Percentiles rank a stretch among this genome's conserved stretches.
phyloP scores from a whole-genome alignment of 1,140 invertebrate genomes.

The Lordiphosa stackelbergi region DNA sequence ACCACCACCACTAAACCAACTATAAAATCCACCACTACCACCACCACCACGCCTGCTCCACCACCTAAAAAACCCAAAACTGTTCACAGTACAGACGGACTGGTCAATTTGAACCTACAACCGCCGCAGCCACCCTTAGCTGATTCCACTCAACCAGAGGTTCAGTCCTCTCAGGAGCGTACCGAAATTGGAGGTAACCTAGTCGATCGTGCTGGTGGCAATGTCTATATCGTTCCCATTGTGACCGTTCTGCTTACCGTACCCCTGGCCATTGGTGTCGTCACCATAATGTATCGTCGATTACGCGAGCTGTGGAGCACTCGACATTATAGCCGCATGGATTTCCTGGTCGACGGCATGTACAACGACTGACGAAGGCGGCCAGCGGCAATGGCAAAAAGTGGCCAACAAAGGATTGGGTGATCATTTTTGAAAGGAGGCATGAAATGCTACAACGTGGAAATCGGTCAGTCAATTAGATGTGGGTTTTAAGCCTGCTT shows the following conservation, averaged over 20 bases:
- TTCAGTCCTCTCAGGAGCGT: conserved; percentile 50
- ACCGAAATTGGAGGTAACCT: conserved; percentile 17
- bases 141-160: conserved; percentile 11
- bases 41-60: conserved; percentile 43
- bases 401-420: conserved; percentile 18
- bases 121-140: conserved; percentile 1
- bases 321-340: conserved; percentile 82
- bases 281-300: conserved; percentile 79
- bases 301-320: conserved; percentile 82
- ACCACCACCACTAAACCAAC: conserved; percentile 32
- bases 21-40: conserved; percentile 48
- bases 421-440: conserved; percentile 2
- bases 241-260: conserved; percentile 78
- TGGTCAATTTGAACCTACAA: conserved; percentile 21
- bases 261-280: conserved; percentile 78
- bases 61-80: conserved; percentile 56
- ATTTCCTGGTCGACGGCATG: conserved; percentile 83
- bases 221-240: conserved; percentile 79
- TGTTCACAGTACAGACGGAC: conserved; percentile 35
- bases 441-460: conserved; percentile 5
- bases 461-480: conserved; percentile 68
- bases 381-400: conserved; percentile 23
- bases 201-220: conserved; percentile 48
- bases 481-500: conserved; percentile 1
- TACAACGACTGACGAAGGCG: conserved; percentile 80